Conservation (phyloP, 2,888 invertebrate genomes). For the Pyrrhosoma nymphula region DNA sequence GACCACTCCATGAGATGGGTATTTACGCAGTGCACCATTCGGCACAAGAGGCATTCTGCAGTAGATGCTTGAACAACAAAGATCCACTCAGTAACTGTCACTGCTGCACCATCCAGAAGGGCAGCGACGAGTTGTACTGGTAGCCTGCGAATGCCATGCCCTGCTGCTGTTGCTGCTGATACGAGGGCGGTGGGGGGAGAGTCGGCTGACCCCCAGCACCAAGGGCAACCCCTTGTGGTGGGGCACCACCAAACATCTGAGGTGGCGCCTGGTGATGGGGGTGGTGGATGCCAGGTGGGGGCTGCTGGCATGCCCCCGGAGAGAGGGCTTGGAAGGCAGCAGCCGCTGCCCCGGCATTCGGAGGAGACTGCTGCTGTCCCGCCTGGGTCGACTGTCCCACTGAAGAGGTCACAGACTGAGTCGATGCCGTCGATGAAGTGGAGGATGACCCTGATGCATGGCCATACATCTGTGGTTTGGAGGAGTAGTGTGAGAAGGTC, state of each 20-base stretch:
- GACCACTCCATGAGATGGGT: not conserved
- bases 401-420: not conserved
- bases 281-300: constrained; percentile 21
- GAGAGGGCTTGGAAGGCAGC: not conserved
- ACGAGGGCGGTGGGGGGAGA: constrained; percentile 23
- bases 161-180: constrained; percentile 40
- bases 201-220: not conserved
- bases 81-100: constrained; percentile 35
- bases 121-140: constrained; percentile 65
- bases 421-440: not conserved
- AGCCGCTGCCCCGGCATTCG: not conserved
- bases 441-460: constrained; percentile 58
- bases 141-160: constrained; percentile 48
- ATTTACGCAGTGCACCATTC: not conserved
- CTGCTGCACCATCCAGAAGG: constrained; percentile 68
- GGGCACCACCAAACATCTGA: constrained; percentile 49
- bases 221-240: not conserved
- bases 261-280: constrained; percentile 24
- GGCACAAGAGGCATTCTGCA: no score
- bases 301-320: not conserved
- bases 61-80: not conserved
- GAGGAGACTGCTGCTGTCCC: not conserved
- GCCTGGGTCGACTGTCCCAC: not conserved
- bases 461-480: constrained; percentile 74
- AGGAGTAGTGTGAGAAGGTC: constrained; percentile 73